Evolutionary conservation across 2,113 vertebrate genomes (phyloP).

Genomic region (Aix galericulata): DNA sequence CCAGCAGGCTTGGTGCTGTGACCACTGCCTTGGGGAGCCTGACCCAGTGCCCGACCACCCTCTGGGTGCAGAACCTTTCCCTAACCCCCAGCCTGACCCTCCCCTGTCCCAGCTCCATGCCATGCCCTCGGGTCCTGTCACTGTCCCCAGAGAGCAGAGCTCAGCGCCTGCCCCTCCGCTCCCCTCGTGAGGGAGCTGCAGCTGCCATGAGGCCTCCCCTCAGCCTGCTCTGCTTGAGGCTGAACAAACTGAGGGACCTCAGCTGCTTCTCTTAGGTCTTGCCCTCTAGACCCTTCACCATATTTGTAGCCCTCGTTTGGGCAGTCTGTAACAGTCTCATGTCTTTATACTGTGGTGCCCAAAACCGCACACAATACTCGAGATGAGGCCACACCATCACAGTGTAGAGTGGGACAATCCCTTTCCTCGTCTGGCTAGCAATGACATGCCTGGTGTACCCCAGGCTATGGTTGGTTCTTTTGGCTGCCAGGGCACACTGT

Average conservation of each 20-base stretch:
- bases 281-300: not conserved
- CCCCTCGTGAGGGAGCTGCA: not conserved
- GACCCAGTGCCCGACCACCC: not conserved
- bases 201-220: not conserved
- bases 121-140: too few species aligned
- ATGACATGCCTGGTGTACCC: not conserved
- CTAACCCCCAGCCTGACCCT: not conserved
- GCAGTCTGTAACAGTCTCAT: not conserved
- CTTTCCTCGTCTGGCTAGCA: not conserved
- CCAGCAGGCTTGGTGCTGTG: not conserved
- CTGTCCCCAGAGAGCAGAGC: not conserved
- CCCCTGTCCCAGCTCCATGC: not conserved
- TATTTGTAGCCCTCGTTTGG: not conserved
- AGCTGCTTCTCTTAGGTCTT: not conserved
- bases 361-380: not conserved
- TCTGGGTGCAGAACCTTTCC: not conserved
- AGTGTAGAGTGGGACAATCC: not conserved
- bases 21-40: not conserved
- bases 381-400: not conserved
- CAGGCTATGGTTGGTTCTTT: not conserved
- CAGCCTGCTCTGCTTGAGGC: not conserved
- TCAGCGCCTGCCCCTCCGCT: not conserved
- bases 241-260: not conserved
- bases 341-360: not conserved
- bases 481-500: not conserved